These are phyloP conservation scores for Parasteatoda tepidariorum DNA, from an alignment of 1,140 invertebrate species.

Conservation along the genomic window DNA sequence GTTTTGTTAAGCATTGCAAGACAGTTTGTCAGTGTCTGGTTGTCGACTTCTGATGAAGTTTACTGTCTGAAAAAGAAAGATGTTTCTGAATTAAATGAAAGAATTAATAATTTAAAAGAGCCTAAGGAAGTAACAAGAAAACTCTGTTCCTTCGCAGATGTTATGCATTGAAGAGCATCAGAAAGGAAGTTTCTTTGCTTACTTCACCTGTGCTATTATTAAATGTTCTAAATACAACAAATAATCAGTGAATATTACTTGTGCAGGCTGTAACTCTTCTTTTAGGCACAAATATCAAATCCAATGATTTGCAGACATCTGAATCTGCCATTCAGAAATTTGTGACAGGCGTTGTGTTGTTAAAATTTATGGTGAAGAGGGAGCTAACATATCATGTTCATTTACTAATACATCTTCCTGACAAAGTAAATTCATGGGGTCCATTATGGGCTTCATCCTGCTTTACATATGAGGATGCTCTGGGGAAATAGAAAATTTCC, in stretches of 20 bases:
- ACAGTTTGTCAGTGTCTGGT: neutral
- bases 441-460: neutral
- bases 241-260: neutral
- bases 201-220: neutral
- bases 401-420: neutral
- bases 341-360: neutral
- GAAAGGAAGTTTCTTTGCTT: neutral
- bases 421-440: neutral
- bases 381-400: conserved; percentile 2
- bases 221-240: neutral
- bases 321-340: neutral
- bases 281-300: neutral
- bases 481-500: neutral
- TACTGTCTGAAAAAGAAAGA: neutral
- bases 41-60: neutral
- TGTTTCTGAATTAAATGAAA: neutral
- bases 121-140: neutral
- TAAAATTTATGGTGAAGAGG: too few relatives aligned
- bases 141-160: neutral
- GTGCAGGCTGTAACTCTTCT: neutral
- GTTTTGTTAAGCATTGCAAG: neutral
- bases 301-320: neutral
- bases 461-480: neutral
- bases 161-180: too few relatives aligned
- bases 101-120: neutral